Base-by-base conservation (phyloP, 2,888 invertebrate genomes). In the Dexiosoma caninum region DNA sequence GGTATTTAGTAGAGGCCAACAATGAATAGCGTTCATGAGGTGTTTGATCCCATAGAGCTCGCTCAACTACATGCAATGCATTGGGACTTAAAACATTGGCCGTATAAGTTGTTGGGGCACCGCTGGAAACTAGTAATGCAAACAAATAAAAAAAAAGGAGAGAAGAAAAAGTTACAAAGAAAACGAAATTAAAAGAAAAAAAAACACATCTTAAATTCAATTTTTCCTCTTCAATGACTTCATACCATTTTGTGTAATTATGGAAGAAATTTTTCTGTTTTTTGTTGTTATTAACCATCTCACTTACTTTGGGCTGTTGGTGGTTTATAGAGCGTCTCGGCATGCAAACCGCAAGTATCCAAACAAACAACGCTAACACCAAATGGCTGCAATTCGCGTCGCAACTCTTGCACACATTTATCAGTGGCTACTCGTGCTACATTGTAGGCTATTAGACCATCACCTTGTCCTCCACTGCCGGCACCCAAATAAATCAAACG, bases 361-460 rank as follows among this genome's bases (percentile, higher is more conserved):
- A 96, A 91, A 76, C 95, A 92, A 49, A 96, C 92, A 35, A 96
- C 95, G 86, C 93, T 93, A 74, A 96, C 92, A 10, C 94, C 93
- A 79, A 93, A 92, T 3, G 94, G 93, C 69, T 93, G 92, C 82
- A 95, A 90, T 84, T 95, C 94, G 49, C 93, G 91, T 35, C 95
- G 91, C 80, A 96, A 89, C 6, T 95, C 95, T 35, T 93, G 93
- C 78, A 95, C 95, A 5, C 95, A 95, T 71, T 95, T 95, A 90
- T 95, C 95, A 14, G 95, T 95, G 7, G 95, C 95, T 89, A 94
- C 94, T 40, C 95, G 92, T 0, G 93, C 94, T 5, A 92, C 92
- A 76, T 91, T 91, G 85, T 91, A 93, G 62, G 92, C 92, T 27
- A 92, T 92, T 79, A 93, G 85, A 27, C 92, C 92, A 51, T 71